These are phyloP conservation scores for Acanthaster planci DNA, from an alignment of 35 echinoderm and acorn worm genomes.

Conservation along the genomic window DNA sequence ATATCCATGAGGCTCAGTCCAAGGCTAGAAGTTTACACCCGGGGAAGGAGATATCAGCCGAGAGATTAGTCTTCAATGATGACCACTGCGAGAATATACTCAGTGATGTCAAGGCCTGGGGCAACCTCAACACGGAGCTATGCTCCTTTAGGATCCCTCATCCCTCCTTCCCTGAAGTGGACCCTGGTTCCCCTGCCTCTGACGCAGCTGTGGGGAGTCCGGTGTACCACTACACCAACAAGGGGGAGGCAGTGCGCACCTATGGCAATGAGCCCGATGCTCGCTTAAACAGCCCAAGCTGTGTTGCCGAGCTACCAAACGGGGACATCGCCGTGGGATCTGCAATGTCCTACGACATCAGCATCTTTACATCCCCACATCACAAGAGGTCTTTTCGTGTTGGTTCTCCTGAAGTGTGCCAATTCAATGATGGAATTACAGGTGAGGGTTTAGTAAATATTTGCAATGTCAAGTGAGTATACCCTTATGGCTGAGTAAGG, in stretches of 20 bases:
- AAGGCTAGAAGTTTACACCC: neutral
- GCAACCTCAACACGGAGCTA: neutral
- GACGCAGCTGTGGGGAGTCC: neutral
- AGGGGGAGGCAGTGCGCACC: neutral
- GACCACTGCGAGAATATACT: neutral
- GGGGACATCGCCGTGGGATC: constrained; percentile 16
- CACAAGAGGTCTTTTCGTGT: neutral
- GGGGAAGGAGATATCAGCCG: neutral
- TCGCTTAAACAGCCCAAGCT: neutral
- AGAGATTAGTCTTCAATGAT: neutral
- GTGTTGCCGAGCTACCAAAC: constrained; percentile 1
- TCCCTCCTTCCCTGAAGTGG: neutral
- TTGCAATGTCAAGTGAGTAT: too few relatives aligned
- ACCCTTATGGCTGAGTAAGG: too few relatives aligned
- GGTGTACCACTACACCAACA: neutral
- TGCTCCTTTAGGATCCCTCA: neutral
- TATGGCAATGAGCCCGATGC: neutral
- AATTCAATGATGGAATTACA: neutral
- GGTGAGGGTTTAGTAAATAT: neutral
- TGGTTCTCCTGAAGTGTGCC: neutral
- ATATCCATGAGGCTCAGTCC: neutral
- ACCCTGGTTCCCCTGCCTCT: neutral
- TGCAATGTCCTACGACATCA: constrained; percentile 45
- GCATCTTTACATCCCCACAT: constrained; percentile 16
- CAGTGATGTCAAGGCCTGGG: neutral